Conservation (phyloP, 2,888 invertebrate species). For the Volucella inflata region DNA sequence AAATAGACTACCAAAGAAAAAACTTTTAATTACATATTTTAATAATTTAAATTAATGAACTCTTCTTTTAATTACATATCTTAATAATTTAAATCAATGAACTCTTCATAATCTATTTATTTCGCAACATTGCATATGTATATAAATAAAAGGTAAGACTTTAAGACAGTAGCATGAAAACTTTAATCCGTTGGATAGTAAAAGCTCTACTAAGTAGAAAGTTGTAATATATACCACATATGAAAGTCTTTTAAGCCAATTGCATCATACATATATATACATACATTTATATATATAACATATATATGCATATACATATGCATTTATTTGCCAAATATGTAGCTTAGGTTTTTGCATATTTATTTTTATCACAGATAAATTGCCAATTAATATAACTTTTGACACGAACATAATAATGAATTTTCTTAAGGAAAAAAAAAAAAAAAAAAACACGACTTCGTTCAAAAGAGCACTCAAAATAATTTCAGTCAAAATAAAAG, state of each 20-base stretch:
- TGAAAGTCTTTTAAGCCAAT: constrained; percentile 20
- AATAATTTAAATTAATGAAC: too few relatives aligned
- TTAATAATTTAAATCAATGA: too few relatives aligned
- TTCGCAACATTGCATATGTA: not conserved
- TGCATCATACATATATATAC: not conserved
- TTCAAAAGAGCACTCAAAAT: constrained; percentile 36
- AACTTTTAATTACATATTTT: too few relatives aligned
- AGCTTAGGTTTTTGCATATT: constrained; percentile 21
- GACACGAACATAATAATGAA: constrained; percentile 44
- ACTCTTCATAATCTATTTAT: not conserved
- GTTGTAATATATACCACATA: constrained; percentile 20
- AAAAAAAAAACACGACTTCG: constrained; percentile 31
- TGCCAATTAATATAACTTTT: constrained; percentile 53
- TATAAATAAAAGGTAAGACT: too few relatives aligned
- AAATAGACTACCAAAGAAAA: too few relatives aligned
- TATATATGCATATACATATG: not conserved
- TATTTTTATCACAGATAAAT: constrained; percentile 68
- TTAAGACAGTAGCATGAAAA: too few relatives aligned
- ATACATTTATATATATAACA: not conserved
- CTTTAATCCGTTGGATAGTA: constrained; percentile 19
- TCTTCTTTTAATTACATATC: too few relatives aligned
- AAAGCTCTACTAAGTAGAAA: constrained; percentile 5
- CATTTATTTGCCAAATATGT: constrained; percentile 41
- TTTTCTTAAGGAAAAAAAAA: constrained; percentile 44
- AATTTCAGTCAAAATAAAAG: constrained; percentile 63